Conservation (phyloP, 2,113 vertebrate species). For the Meriones unguiculatus region DNA sequence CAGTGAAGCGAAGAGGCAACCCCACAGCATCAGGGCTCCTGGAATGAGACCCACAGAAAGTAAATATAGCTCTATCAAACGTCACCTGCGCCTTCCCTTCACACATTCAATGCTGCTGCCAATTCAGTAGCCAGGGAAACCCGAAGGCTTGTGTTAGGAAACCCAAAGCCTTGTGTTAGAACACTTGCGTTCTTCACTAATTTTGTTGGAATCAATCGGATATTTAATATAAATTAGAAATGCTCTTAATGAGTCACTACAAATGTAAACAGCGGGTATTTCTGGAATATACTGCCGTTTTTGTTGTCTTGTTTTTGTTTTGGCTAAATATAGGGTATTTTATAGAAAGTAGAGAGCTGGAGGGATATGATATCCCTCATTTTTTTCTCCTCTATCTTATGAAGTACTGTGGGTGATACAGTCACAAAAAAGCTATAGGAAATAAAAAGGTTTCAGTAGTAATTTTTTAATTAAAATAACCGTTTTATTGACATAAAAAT, state of each 20-base stretch:
- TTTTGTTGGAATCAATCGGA: neutral
- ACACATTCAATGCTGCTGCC: neutral
- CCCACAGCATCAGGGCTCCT: neutral
- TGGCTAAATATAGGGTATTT: neutral
- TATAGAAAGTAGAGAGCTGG: neutral
- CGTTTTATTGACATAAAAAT: conserved; percentile 37
- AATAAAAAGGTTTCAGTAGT: neutral
- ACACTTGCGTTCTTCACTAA: neutral
- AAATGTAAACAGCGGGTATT: neutral
- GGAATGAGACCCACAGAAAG: neutral
- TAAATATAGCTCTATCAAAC: neutral
- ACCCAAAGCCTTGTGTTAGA: neutral
- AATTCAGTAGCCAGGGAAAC: neutral
- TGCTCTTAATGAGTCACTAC: conserved; percentile 28
- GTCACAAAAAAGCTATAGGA: neutral
- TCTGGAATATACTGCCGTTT: neutral
- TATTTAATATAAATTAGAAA: neutral
- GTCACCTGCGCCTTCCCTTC: neutral
- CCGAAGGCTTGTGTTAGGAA: neutral
- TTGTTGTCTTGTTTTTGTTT: neutral
- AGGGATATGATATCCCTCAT: conserved; percentile 8
- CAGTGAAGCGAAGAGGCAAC: neutral
- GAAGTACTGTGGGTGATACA: neutral
- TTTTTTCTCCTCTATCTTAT: neutral
- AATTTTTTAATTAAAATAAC: conserved; percentile 8